Conservation (phyloP, 2,888 invertebrate species). For the Drosophila birchii region DNA sequence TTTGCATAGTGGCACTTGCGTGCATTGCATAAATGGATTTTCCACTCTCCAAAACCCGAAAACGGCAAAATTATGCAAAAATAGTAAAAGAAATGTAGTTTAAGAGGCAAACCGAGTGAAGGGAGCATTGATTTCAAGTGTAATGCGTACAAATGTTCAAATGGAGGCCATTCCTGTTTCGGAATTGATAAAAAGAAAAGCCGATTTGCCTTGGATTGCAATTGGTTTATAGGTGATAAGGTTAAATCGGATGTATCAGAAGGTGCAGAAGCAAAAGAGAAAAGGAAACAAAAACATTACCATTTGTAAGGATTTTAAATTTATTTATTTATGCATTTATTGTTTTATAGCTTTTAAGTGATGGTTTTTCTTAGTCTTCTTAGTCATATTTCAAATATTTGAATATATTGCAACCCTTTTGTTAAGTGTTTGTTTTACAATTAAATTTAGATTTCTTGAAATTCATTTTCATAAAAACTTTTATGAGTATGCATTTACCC, state of each 20-base stretch:
- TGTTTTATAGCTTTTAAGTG: too few species aligned
- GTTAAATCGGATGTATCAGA: background rate
- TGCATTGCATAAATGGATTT: conserved; percentile 48
- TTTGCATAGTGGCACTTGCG: conserved; percentile 55
- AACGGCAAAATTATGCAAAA: conserved; percentile 51
- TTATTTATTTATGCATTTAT: background rate
- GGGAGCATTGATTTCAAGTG: conserved; percentile 31
- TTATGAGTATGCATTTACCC: too few species aligned
- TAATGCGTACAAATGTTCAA: conserved; percentile 28
- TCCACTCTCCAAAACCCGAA: conserved; percentile 16
- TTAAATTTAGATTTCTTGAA: too few species aligned
- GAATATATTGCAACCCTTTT: too few species aligned
- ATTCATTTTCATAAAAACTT: background rate
- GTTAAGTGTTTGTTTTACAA: too few species aligned
- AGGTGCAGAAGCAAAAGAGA: background rate
- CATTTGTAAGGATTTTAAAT: background rate
- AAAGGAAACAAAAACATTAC: too few species aligned
- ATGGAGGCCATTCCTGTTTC: conserved; percentile 11
- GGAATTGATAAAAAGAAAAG: conserved; percentile 17
- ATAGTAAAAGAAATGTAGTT: conserved; percentile 15
- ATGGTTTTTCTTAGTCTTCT: too few species aligned
- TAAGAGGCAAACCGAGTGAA: background rate
- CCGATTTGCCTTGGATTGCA: conserved; percentile 7
- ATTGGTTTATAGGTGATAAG: background rate
- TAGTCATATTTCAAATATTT: too few species aligned